phyloP scores from a whole-genome alignment of 2,797 vertebrate genomes.

The Parauchenoglanis punctatus region DNA sequence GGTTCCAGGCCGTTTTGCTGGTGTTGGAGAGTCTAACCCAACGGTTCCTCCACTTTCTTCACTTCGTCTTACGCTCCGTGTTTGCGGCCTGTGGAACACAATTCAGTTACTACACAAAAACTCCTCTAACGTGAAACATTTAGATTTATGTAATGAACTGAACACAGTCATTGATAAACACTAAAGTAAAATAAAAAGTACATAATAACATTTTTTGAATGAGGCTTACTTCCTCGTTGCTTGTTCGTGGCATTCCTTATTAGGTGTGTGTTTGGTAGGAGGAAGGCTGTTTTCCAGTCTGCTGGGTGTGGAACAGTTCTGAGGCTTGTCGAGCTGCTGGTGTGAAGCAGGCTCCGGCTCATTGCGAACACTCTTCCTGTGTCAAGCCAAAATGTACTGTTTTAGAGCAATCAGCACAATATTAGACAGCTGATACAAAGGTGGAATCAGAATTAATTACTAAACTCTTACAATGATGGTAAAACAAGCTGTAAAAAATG shows the following conservation, averaged over 20 bases:
- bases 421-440: neutral
- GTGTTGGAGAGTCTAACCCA: neutral
- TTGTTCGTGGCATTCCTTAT: neutral
- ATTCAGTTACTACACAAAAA: neutral
- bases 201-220: neutral
- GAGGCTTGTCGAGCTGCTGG: neutral
- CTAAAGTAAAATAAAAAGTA: neutral
- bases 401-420: neutral
- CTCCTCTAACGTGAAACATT: neutral
- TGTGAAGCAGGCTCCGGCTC: constrained; percentile 18
- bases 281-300: neutral
- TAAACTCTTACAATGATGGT: neutral
- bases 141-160: neutral
- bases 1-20: neutral
- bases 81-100: neutral
- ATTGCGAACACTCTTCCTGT: constrained; percentile 2
- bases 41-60: neutral
- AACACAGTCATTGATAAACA: neutral
- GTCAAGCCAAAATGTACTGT: neutral
- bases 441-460: neutral
- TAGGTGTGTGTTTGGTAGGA: neutral
- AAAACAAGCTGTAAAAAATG: neutral
- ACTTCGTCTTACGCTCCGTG: neutral
- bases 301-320: constrained; percentile 9
- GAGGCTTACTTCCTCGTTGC: neutral